Evolutionary conservation across 2,113 vertebrate genomes (phyloP), one percentile per base, ranked within the genome.

Genomic region (Rhinichthys klamathensis): DNA sequence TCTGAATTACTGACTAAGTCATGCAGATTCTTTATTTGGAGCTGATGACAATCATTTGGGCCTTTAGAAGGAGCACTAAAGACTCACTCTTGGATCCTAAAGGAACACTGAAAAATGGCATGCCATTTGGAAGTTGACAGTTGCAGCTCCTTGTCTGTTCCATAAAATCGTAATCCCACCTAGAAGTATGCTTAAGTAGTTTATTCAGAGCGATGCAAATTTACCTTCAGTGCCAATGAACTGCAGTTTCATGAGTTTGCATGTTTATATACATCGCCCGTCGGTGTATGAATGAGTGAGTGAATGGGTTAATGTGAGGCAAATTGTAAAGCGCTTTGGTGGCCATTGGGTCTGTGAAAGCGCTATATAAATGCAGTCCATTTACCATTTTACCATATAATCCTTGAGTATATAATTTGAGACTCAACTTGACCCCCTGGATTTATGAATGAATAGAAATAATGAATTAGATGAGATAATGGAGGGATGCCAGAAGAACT

Each of bases 21-120:
- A 56, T 30, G 38, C 12, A 8, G 21, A 78, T 16, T 61, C 77
- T 80, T 80, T 63, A 61, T 80, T 80, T 63, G 54, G 76, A 79
- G 56, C 32, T 10, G 30, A 60, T 78, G 23, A 38, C 35, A 41
- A 79, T 79, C 76, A 6, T 13, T n/a, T 25, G 56, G 32, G 76
- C 32, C 41, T 60, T 60, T 11, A 79, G 32, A 41, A 38, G 25
- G 54, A 60, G 32, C 35, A 79, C 5, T 35, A 77, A 35, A 77
- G 54, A 78, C 58, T 25, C 41, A 9, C 8, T 41, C 54, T 25
- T 25, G 11, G 30, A 58, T 78, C 21, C 32, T 78, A 73, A 73
- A 73, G 41, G 12, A 46, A 16, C 41, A 25, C 21, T 38, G 21
- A 78, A 21, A 21, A 51, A 51, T 6, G 16, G 44, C 44, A 27